A percentile compares a stretch with the other conserved stretches of the same genome.
phyloP scores from a whole-genome alignment of 2,888 invertebrate genomes.

The Cylindroiulus punctatus region DNA sequence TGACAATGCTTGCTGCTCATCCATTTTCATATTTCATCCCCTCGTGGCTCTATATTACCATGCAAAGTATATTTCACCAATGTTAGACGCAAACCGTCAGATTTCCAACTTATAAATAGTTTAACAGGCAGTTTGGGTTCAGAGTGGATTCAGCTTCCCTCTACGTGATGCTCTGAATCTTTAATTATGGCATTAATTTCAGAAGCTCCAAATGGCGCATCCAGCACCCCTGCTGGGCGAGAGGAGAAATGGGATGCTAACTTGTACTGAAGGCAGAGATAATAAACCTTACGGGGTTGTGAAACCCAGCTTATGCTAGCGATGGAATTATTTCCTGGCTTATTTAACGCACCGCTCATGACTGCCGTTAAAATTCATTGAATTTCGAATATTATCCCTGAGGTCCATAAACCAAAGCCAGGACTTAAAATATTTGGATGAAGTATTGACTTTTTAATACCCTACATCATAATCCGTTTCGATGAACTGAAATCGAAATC shows the following conservation, averaged over 20 bases:
- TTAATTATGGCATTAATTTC: conserved; percentile 27
- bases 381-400: not conserved
- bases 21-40: conserved; percentile 14
- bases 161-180: not conserved
- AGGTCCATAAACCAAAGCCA: not conserved
- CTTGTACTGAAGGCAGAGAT: not conserved
- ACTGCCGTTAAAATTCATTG: not conserved
- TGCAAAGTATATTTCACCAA: conserved; percentile 2
- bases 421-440: not conserved
- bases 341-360: not conserved
- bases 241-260: not conserved
- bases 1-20: not conserved
- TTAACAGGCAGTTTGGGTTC: not conserved
- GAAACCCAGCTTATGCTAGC: not conserved
- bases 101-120: conserved; percentile 16
- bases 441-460: too few species aligned
- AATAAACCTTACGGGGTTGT: not conserved
- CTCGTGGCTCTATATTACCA: not conserved
- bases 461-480: too few species aligned
- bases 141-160: not conserved
- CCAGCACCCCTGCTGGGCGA: not conserved
- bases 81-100: not conserved
- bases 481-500: too few species aligned
- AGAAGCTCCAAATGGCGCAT: not conserved
- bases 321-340: not conserved